A percentile compares a stretch with the other conserved stretches of the same genome.
Evolutionary conservation across 2,888 invertebrate genomes (phyloP).

Genomic region (Theodoxus fluviatilis): DNA sequence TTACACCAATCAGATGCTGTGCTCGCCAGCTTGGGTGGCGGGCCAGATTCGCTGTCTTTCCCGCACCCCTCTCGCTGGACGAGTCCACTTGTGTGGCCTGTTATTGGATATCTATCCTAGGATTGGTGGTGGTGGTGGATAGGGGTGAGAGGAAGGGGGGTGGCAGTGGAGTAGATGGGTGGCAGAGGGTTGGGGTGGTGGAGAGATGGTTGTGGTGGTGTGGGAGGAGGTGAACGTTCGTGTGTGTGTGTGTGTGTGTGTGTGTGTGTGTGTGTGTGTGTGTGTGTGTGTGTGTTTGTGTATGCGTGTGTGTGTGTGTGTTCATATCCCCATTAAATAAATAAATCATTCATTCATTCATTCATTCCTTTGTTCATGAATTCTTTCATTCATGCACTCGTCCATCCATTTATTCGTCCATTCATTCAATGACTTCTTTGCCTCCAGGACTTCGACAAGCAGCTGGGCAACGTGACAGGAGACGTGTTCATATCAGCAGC

Average conservation of each 20-base stretch:
- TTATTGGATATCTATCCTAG: no score
- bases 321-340: not conserved
- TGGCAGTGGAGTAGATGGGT: not conserved
- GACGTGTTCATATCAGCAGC: slow-evolving; percentile 66
- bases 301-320: not conserved
- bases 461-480: slow-evolving; percentile 65
- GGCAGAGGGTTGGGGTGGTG: not conserved
- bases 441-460: slow-evolving; percentile 57
- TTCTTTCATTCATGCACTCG: not conserved
- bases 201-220: not conserved
- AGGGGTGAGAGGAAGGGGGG: slow-evolving; percentile 3
- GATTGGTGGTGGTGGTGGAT: slow-evolving; percentile 78
- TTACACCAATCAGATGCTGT: no score
- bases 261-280: not conserved
- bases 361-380: not conserved
- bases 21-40: no score
- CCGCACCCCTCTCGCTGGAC: slow-evolving; percentile 87
- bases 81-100: no score
- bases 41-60: no score
- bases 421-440: not conserved
- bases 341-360: not conserved
- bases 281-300: not conserved
- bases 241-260: not conserved
- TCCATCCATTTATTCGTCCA: not conserved
- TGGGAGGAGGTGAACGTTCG: not conserved